Base-by-base conservation (phyloP, 2,797 vertebrate genomes). In the Melanotaenia nigrans region DNA sequence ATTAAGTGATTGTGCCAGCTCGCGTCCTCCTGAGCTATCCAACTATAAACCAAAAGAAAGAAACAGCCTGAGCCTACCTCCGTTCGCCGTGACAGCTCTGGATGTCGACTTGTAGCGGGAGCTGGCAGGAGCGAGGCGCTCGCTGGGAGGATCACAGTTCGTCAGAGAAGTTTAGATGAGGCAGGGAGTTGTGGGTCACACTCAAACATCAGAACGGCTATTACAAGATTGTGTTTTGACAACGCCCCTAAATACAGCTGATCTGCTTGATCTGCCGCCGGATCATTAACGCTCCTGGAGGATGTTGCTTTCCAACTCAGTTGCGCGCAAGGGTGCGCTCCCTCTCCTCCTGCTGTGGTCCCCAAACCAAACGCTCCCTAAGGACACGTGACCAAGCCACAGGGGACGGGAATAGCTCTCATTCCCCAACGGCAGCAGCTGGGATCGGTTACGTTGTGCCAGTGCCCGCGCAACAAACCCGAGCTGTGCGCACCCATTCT, bases 361-460 rank as follows among this genome's bases (percentile, higher is more conserved):
- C 71, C 81, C 71, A 83, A 90, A 84, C 82, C 85, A 77, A 89
- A 85, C 69, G 83, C 89, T 92, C 92, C 92, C 91, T 40, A 49
- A 87, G 92, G 92, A 89, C 94, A 95, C 92, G 94, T 95, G 94
- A 94, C 85, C 71, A 84, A 81, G 75, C 88, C 86, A 87, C 82
- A 36, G 82, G 90, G 90, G 88, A 88, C 89, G 72, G 87, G 92
- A 93, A 92, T 88, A 90, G 90, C 87, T 83, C 82, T 73, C 71
- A 58, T 77, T 71, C 60, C 81, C 83, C 65, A 45, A 71, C 75
- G 61, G 84, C 79, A 63, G 90, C 91, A 90, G 91, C 91, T 91
- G 90, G 86, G 89, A 89, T 91, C 90, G 49, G 81, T 93, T 91
- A 90, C 87, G 68, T 81, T 70, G 74, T 65, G 73, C 63, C 71